Evolutionary conservation across 2,797 vertebrate genomes (phyloP), one percentile per base, ranked within the genome.

Genomic region (Pyrocephalus nanus): DNA sequence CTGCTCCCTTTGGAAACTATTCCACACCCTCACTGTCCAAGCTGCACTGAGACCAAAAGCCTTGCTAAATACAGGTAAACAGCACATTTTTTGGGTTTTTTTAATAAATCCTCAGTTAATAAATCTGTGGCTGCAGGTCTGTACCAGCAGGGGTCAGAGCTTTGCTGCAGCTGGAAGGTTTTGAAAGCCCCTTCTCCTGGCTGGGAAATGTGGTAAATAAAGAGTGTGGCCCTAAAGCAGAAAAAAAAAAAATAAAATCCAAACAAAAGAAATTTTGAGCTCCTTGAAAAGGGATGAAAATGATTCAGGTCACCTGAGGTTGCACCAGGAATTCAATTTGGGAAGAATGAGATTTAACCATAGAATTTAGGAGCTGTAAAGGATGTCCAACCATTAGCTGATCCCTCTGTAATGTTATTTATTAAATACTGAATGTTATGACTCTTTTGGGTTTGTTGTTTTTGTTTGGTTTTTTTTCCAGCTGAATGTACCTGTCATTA

Each of bases 1-100:
- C 2, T 99, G 99, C 50, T 98, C 99, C 29, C 98, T 99, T 38
- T 99, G 99, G 99, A 99, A 98, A 27, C 95, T 99, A 25, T 99
- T 99, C 95, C 99, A 99, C 12, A 97, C 98, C 15, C 93, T 99
- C 40, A 99, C 98, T 0, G 98, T 99, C 3, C 98, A 98, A 53
- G 98, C 99, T 13, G 98, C 98, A 0, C 84, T 96, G 67, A 97
- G 15, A 6, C 99, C 99, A 2, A 95, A 98, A 2, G 98, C 98
- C 1, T 96, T 99, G 91, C 87, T 96, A 2, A 98, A 98, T 95
- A 98, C 99, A 92, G 99, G 99, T 99, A 93, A 95, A 75, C 29
- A 73, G 21, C 48, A 50, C 20, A 5, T 18, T 19, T 75, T 73
- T 26, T 16, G 26, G 17, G 9, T 40, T 4, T 58, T 5, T 23